Evolutionary conservation across 2,113 vertebrate species (phyloP).

Genomic region (Pollimyrus isidori): DNA sequence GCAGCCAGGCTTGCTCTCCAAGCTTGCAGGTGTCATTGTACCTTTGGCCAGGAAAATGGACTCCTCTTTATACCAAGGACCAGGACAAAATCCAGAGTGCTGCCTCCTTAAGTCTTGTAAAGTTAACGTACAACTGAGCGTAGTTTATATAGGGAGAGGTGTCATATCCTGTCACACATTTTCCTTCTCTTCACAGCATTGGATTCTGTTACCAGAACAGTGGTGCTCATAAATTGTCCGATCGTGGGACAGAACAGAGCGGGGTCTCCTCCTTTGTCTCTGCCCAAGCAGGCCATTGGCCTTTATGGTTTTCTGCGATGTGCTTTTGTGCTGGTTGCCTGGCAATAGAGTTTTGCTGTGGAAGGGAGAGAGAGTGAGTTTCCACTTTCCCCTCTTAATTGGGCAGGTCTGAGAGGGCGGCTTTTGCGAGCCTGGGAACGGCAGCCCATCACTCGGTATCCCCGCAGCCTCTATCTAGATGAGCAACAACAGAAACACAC

Average conservation of each 20-base stretch:
- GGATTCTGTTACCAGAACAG: background rate
- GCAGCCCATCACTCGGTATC: background rate
- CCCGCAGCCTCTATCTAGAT: background rate
- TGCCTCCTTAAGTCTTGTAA: background rate
- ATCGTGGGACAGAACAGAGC: background rate
- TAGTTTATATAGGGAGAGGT: background rate
- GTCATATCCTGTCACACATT: background rate
- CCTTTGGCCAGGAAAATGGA: background rate
- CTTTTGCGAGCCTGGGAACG: background rate
- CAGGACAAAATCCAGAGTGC: background rate
- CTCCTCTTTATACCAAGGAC: background rate
- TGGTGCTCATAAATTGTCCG: background rate
- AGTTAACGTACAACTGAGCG: background rate
- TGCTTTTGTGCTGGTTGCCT: constrained; percentile 9
- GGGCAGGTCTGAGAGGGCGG: too few species aligned
- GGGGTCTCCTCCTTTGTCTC: background rate
- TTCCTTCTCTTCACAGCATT: background rate
- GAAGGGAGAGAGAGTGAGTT: background rate
- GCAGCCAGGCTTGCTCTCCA: background rate
- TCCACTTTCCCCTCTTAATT: background rate
- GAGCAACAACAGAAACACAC: background rate
- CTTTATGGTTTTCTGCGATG: background rate
- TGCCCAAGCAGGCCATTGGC: background rate
- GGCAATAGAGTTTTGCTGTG: background rate
- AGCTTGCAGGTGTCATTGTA: background rate